A percentile compares a stretch with the other conserved stretches of the same genome.
Evolutionary conservation across 1,140 invertebrate genomes (phyloP).

Genomic region (Hypsibius dujardini): DNA sequence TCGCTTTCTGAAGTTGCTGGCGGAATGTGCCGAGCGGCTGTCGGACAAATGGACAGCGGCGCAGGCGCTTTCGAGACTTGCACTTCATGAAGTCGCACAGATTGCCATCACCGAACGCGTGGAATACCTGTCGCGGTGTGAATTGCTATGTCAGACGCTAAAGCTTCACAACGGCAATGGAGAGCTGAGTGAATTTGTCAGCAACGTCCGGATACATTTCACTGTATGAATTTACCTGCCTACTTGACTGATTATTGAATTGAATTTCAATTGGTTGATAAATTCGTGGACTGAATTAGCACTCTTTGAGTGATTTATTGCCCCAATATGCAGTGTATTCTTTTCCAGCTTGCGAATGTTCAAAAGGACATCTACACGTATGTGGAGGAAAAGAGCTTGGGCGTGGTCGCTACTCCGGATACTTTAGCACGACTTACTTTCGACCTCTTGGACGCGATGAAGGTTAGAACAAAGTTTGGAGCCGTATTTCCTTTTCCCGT

Average conservation of each 20-base stretch:
- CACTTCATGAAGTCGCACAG: neutral
- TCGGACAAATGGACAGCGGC: neutral
- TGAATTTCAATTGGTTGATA: neutral
- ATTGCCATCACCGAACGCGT: slow-evolving; percentile 4
- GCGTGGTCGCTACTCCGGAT: neutral
- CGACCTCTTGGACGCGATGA: neutral
- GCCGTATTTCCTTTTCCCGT: neutral
- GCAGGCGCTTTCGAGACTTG: neutral
- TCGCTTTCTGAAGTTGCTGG: neutral
- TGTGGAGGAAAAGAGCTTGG: neutral
- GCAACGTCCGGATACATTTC: neutral
- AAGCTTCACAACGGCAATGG: neutral
- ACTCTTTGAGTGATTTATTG: neutral
- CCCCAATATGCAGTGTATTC: neutral
- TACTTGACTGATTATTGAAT: neutral
- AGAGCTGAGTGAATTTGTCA: neutral
- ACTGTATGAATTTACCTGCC: neutral
- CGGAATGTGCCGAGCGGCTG: neutral
- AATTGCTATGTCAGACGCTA: neutral
- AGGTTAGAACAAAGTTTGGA: slow-evolving; percentile 6
- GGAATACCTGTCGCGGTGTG: neutral
- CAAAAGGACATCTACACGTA: neutral
- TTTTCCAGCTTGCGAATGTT: slow-evolving; percentile 3
- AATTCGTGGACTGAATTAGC: neutral
- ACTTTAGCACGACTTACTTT: neutral